A percentile compares a stretch with the other conserved stretches of the same genome.
These are phyloP conservation scores for Eledone cirrhosa DNA, from an alignment of 2,888 invertebrate species.

Conservation along the genomic window DNA sequence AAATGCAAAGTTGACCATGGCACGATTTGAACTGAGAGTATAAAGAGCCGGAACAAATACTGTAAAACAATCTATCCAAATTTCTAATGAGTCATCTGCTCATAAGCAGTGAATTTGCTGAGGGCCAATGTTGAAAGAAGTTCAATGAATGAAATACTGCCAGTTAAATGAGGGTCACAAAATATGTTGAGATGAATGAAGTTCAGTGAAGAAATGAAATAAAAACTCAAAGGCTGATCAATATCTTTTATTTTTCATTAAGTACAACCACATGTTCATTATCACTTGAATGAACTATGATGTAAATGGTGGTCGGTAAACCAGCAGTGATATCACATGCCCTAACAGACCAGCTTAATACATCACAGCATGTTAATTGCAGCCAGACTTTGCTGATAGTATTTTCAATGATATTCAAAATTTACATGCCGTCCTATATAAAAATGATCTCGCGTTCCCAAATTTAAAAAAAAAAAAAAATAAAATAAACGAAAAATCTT, in stretches of 20 bases:
- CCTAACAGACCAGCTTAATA: slow-evolving; percentile 24
- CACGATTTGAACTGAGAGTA: too few relatives aligned
- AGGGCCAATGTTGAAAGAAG: too few relatives aligned
- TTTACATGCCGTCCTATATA: slow-evolving; percentile 31
- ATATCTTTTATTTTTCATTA: slow-evolving; percentile 24
- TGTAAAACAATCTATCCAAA: too few relatives aligned
- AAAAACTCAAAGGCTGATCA: slow-evolving; percentile 8
- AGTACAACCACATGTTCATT: slow-evolving; percentile 30
- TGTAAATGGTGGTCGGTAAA: slow-evolving; percentile 21
- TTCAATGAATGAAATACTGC: too few relatives aligned
- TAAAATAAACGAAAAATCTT: neutral
- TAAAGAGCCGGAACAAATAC: too few relatives aligned
- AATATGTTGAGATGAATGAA: too few relatives aligned
- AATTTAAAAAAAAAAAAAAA: slow-evolving; percentile 3
- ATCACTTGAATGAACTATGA: slow-evolving; percentile 27
- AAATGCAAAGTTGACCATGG: too few relatives aligned
- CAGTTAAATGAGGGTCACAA: too few relatives aligned
- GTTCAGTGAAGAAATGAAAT: neutral
- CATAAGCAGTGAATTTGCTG: too few relatives aligned
- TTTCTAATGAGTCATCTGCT: too few relatives aligned
- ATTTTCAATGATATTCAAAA: slow-evolving; percentile 30
- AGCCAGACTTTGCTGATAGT: slow-evolving; percentile 30
- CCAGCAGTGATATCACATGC: slow-evolving; percentile 20
- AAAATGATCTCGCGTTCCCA: slow-evolving; percentile 19
- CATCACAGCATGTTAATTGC: slow-evolving; percentile 29